A percentile compares a stretch with the other conserved stretches of the same genome.
These are phyloP conservation scores for Calephelis perditalis DNA, from an alignment of 2,888 invertebrate species.

Conservation along the genomic window DNA sequence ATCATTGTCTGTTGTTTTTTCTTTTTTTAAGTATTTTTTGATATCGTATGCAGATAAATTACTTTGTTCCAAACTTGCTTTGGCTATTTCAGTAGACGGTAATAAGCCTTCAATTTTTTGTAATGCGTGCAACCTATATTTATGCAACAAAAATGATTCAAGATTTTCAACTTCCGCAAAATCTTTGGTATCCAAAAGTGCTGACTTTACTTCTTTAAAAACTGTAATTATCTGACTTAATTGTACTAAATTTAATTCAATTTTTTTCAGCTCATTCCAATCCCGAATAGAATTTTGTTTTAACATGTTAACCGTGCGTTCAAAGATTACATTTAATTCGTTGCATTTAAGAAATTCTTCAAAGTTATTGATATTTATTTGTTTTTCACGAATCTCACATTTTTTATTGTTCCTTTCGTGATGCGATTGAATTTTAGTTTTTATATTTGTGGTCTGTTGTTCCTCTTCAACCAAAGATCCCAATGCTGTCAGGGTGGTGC, in stretches of 20 bases:
- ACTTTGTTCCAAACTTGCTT: background rate
- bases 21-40: constrained; percentile 5
- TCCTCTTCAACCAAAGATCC: constrained; percentile 1
- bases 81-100: background rate
- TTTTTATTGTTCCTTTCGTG: background rate
- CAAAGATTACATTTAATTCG: constrained; percentile 3
- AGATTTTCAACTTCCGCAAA: background rate
- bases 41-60: constrained; percentile 8
- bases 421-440: constrained; percentile 2
- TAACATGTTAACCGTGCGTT: constrained; percentile 4
- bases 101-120: background rate
- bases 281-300: constrained; percentile 5
- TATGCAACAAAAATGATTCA: constrained; percentile 3
- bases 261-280: constrained; percentile 6
- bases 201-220: constrained; percentile 4
- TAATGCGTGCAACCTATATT: constrained; percentile 1
- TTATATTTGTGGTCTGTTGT: background rate
- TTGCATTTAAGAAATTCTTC: background rate
- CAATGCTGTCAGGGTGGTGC: background rate
- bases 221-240: background rate
- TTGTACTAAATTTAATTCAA: constrained; percentile 9
- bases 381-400: background rate
- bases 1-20: constrained; percentile 6
- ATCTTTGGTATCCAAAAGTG: background rate
- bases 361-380: background rate